These are phyloP conservation scores for Aphis gossypii DNA, from an alignment of 1,140 invertebrate species.

Conservation along the genomic window DNA sequence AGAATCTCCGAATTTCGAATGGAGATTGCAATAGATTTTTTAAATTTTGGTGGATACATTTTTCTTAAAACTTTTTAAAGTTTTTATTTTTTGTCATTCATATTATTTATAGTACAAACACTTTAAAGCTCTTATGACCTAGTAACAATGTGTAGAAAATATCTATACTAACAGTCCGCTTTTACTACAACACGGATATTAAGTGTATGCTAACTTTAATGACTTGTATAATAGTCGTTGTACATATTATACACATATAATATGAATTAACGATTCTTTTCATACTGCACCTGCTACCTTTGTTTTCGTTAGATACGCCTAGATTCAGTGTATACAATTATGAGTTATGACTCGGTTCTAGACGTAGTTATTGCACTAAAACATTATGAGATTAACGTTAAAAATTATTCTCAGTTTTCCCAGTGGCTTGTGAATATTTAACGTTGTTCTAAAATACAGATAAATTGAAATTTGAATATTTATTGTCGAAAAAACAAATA, in stretches of 20 bases:
- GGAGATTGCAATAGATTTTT: not conserved
- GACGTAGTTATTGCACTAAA: not conserved
- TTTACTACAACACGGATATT: not conserved
- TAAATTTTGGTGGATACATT: not conserved
- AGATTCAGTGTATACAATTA: not conserved
- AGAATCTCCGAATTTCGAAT: not conserved
- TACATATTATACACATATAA: not conserved
- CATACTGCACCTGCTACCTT: not conserved
- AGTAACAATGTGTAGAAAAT: not conserved
- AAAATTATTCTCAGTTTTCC: not conserved
- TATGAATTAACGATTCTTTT: not conserved
- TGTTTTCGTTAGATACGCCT: not conserved
- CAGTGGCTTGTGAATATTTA: not conserved
- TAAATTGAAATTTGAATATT: not conserved
- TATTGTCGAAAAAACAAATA: not conserved
- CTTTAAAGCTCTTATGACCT: not conserved
- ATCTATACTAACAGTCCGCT: not conserved
- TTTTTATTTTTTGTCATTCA: constrained; percentile 3
- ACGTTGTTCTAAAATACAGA: not conserved
- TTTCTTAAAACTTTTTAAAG: not conserved
- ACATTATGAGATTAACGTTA: not conserved
- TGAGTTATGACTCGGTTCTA: not conserved
- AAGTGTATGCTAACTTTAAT: not conserved
- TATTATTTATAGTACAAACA: not conserved
- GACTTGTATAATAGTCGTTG: not conserved